These are phyloP conservation scores for Thecocarcelia acutangulata DNA, from an alignment of 2,888 invertebrate genomes.

Conservation along the genomic window DNA sequence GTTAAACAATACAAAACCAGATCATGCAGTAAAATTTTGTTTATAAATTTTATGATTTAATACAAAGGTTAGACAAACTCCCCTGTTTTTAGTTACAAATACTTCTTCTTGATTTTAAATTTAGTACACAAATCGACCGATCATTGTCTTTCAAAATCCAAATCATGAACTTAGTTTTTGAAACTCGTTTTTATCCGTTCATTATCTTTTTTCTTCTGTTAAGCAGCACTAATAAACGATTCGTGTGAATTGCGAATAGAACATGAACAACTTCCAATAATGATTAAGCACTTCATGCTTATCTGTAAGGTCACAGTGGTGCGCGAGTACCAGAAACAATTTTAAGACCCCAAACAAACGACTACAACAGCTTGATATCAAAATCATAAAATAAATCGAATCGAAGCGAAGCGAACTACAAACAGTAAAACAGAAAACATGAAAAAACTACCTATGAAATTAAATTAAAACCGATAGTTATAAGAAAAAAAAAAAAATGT, in stretches of 20 bases:
- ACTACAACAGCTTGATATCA: too few relatives aligned
- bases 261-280: constrained; percentile 24
- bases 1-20: too few relatives aligned
- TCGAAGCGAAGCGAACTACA: neutral
- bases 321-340: constrained; percentile 23
- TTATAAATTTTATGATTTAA: too few relatives aligned
- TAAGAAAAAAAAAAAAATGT: constrained; percentile 2
- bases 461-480: neutral
- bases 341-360: constrained; percentile 3
- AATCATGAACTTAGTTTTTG: constrained; percentile 18
- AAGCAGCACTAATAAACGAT: constrained; percentile 13
- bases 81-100: too few relatives aligned
- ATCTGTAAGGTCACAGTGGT: constrained; percentile 45
- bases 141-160: constrained; percentile 8
- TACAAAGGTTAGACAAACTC: too few relatives aligned
- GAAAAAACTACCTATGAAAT: neutral
- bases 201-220: neutral
- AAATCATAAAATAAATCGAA: too few relatives aligned
- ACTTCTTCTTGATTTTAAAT: neutral
- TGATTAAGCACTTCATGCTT: constrained; percentile 20
- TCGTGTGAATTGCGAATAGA: constrained; percentile 43
- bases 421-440: neutral
- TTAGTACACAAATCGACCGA: constrained; percentile 36
- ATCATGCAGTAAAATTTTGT: too few relatives aligned
- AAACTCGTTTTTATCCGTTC: constrained; percentile 1